Evolutionary conservation across 2,888 invertebrate genomes (phyloP).

Genomic region (Anoncus sp.): DNA sequence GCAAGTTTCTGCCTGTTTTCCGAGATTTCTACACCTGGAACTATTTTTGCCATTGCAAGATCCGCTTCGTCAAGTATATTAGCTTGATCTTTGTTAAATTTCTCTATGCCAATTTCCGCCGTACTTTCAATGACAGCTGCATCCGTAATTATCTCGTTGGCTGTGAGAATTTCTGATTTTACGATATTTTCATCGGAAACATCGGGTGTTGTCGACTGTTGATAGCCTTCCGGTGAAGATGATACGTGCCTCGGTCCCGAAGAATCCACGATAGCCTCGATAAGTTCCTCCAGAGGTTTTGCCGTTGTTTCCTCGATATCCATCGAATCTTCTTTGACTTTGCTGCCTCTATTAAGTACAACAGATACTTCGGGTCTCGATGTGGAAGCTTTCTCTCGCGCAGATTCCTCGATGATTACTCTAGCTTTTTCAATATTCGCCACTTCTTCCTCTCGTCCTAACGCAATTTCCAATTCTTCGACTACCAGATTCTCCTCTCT

Average conservation of each 20-base stretch:
- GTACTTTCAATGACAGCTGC: conserved; percentile 17
- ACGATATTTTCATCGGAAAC: conserved; percentile 37
- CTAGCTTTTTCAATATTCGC: conserved; percentile 1
- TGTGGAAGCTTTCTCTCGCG: conserved; percentile 40
- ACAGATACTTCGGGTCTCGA: conserved; percentile 64
- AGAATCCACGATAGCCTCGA: conserved; percentile 73
- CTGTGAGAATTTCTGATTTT: background rate
- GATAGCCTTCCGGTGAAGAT: conserved; percentile 56
- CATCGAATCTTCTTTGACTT: conserved; percentile 65
- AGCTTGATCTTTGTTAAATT: conserved; percentile 51
- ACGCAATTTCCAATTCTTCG: conserved; percentile 18
- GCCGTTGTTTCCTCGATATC: conserved; percentile 73
- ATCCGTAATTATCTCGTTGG: background rate
- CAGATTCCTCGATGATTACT: conserved; percentile 8
- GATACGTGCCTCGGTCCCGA: conserved; percentile 50
- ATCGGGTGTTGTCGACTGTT: conserved; percentile 50
- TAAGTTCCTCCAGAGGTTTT: conserved; percentile 72
- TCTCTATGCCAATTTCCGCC: conserved; percentile 30
- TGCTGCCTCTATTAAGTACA: conserved; percentile 61
- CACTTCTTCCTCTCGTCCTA: conserved; percentile 18
- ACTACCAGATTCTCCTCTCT: conserved; percentile 34
- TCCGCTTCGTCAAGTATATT: conserved; percentile 7
- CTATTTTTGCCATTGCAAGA: conserved; percentile 39
- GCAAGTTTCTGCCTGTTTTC: conserved; percentile 7
- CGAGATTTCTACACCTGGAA: conserved; percentile 14